phyloP scores from a whole-genome alignment of 2,888 invertebrate genomes.

The Coenonympha glycerion region DNA sequence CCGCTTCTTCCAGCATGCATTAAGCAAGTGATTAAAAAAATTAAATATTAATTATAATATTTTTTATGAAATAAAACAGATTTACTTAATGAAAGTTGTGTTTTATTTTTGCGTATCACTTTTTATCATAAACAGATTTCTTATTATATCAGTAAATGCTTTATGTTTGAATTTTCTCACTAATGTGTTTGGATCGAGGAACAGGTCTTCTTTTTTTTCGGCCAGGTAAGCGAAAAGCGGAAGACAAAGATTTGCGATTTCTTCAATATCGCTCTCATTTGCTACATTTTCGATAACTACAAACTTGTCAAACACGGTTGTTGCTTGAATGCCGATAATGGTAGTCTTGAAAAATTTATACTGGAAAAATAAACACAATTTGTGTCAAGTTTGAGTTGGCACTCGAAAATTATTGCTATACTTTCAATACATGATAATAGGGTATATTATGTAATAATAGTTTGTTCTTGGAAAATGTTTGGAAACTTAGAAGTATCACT shows the following conservation, averaged over 20 bases:
- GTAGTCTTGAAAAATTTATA: constrained; percentile 54
- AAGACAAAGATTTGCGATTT: constrained; percentile 39
- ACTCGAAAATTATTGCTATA: too few species aligned
- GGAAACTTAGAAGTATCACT: too few species aligned
- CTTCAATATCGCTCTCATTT: constrained; percentile 39
- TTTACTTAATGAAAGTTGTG: not conserved
- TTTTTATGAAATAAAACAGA: too few species aligned
- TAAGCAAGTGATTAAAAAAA: too few species aligned
- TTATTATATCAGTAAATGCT: constrained; percentile 35
- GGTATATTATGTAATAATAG: too few species aligned
- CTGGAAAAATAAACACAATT: constrained; percentile 51
- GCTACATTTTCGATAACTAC: constrained; percentile 37
- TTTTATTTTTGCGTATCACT: constrained; percentile 12
- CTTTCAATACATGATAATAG: too few species aligned
- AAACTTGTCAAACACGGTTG: constrained; percentile 39
- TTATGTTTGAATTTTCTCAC: constrained; percentile 35
- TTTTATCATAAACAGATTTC: constrained; percentile 26
- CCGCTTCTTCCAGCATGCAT: too few species aligned
- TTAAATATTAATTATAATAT: too few species aligned
- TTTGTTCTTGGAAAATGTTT: too few species aligned
- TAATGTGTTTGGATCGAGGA: constrained; percentile 30
- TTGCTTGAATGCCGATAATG: constrained; percentile 42
- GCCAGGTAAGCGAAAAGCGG: constrained; percentile 53
- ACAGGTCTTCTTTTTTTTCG: constrained; percentile 41
- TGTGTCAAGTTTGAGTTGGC: too few species aligned